These are phyloP conservation scores for Mactra quadrangularis DNA, from an alignment of 1,140 invertebrate genomes.

Conservation along the genomic window DNA sequence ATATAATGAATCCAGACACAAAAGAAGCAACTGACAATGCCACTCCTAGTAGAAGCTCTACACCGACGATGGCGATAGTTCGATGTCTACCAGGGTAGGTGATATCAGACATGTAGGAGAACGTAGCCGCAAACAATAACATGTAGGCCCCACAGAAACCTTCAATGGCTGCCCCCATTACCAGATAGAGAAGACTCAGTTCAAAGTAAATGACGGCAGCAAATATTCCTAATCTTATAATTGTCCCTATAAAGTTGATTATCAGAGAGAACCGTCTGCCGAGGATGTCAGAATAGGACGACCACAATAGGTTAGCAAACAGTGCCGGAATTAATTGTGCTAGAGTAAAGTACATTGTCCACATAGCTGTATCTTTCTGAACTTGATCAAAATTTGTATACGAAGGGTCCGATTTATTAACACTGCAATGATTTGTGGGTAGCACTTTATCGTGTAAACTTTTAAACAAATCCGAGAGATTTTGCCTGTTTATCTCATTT, in stretches of 20 bases:
- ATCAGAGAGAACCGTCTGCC: constrained; percentile 29
- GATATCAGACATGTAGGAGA: constrained; percentile 49
- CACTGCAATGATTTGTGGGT: too few relatives aligned
- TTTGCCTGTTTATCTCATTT: too few relatives aligned
- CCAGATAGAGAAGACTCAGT: constrained; percentile 21
- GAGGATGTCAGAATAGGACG: constrained; percentile 27
- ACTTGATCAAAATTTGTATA: constrained; percentile 1
- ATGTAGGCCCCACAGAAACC: constrained; percentile 11
- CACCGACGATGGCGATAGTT: constrained; percentile 8
- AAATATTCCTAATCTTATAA: not conserved
- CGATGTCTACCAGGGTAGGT: constrained; percentile 16
- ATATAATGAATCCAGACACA: constrained; percentile 41
- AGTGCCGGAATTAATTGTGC: constrained; percentile 9
- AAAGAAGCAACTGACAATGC: constrained; percentile 3
- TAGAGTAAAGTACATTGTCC: constrained; percentile 40
- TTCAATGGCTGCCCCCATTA: constrained; percentile 9
- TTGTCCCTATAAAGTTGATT: not conserved
- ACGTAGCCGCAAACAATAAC: not conserved
- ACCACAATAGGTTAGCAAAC: not conserved
- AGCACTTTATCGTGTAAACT: too few relatives aligned
- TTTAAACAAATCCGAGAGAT: too few relatives aligned
- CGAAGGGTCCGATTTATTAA: not conserved
- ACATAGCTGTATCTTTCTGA: constrained; percentile 39
- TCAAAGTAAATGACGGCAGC: constrained; percentile 32
- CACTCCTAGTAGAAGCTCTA: not conserved